Percentiles rank a stretch among this genome's conserved stretches.
These are phyloP conservation scores for Melanotaenia pygmaea DNA, from an alignment of 2,797 vertebrate species.

Conservation along the genomic window DNA sequence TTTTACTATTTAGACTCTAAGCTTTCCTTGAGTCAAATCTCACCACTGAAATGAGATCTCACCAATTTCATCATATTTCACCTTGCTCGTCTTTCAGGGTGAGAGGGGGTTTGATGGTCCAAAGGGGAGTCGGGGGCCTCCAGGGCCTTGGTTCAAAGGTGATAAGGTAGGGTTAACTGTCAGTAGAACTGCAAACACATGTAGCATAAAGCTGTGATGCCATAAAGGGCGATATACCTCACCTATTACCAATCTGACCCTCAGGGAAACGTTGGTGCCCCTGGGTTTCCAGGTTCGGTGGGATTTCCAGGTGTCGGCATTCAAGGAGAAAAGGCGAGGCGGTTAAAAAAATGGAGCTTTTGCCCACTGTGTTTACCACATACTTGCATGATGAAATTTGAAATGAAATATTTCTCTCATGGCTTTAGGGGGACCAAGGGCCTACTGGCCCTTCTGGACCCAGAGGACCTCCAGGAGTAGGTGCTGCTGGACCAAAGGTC, in stretches of 20 bases:
- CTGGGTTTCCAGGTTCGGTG: conserved; percentile 80
- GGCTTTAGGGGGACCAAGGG: conserved; percentile 77
- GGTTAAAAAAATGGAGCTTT: background rate
- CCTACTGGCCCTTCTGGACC: conserved; percentile 74
- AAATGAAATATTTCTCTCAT: conserved; percentile 8
- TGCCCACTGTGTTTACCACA: background rate
- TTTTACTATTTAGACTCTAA: no score
- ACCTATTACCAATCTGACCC: conserved; percentile 36
- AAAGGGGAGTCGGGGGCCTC: conserved; percentile 78
- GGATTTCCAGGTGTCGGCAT: conserved; percentile 84
- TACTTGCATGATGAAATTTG: background rate
- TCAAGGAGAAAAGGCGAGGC: conserved; percentile 86
- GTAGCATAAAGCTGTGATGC: conserved; percentile 3
- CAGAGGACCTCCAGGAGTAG: conserved; percentile 77
- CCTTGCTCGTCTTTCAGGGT: conserved; percentile 76
- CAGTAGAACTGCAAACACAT: background rate
- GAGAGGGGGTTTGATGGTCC: conserved; percentile 86
- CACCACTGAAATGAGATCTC: no score
- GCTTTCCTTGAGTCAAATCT: no score
- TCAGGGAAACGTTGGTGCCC: conserved; percentile 84
- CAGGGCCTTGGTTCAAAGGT: conserved; percentile 84
- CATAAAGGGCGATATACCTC: conserved; percentile 23
- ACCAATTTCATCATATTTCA: background rate
- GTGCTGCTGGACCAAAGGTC: conserved; percentile 80
- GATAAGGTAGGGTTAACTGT: conserved; percentile 82